A percentile compares a stretch with the other conserved stretches of the same genome.
These are phyloP conservation scores for Lytechinus pictus DNA, from an alignment of 35 echinoderm and acorn worm species.

Conservation along the genomic window DNA sequence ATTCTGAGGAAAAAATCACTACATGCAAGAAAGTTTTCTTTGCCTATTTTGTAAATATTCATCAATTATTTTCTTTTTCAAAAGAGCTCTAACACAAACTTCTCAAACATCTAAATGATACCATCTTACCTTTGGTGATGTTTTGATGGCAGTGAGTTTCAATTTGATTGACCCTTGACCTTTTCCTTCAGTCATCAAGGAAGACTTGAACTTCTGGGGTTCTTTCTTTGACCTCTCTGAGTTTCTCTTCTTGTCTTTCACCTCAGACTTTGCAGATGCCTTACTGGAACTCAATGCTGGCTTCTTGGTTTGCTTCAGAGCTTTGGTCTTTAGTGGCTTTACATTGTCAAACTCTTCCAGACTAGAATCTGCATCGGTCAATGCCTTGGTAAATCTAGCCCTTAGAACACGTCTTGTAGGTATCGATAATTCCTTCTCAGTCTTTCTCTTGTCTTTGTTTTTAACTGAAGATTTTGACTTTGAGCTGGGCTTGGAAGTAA, in stretches of 20 bases:
- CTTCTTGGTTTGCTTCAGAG: neutral
- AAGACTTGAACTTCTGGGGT: conserved; percentile 9
- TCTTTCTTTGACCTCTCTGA: neutral
- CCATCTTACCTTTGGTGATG: conserved; percentile 48
- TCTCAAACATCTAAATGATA: too few species aligned
- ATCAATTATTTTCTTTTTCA: too few species aligned
- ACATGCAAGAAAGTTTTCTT: too few species aligned
- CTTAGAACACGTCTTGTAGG: conserved; percentile 25
- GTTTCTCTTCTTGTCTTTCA: neutral
- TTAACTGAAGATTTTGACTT: neutral
- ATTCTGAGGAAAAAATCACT: too few species aligned
- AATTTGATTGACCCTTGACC: conserved; percentile 30
- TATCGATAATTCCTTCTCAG: neutral
- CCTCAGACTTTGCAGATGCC: neutral
- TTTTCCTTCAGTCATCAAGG: conserved; percentile 2
- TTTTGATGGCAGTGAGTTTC: conserved; percentile 46
- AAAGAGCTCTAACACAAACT: too few species aligned
- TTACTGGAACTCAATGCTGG: neutral
- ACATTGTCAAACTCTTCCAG: conserved; percentile 29
- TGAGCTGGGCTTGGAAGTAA: neutral
- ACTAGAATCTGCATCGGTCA: neutral
- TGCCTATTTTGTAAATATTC: too few species aligned
- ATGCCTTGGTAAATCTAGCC: conserved; percentile 1
- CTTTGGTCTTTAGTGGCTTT: neutral
- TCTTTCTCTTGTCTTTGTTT: neutral